A percentile compares a stretch with the other conserved stretches of the same genome.
Conservation (phyloP, 2,888 invertebrate species). For the Aphodius sticticus region DNA sequence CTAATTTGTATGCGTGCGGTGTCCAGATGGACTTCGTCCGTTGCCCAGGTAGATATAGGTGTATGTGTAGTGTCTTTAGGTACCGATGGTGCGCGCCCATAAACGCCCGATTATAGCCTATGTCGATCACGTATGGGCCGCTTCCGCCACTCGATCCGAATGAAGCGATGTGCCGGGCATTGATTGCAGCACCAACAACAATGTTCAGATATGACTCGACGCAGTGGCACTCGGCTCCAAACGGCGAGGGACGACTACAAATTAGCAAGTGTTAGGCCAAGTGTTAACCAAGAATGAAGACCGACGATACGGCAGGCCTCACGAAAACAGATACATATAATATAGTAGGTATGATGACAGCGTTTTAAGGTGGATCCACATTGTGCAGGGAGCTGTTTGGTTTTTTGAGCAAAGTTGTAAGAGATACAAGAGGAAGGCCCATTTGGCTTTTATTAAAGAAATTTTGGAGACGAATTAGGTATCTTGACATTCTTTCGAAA, state of each 20-base stretch:
- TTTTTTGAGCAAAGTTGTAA: too few relatives aligned
- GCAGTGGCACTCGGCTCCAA: conserved; percentile 31
- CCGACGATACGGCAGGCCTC: not conserved
- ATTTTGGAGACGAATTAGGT: too few relatives aligned
- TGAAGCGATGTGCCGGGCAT: conserved; percentile 57
- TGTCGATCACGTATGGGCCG: conserved; percentile 53
- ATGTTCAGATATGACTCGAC: conserved; percentile 41
- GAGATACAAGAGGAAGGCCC: too few relatives aligned
- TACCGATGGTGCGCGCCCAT: conserved; percentile 50
- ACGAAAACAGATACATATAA: not conserved
- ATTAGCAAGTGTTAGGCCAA: conserved; percentile 35
- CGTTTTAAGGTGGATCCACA: not conserved
- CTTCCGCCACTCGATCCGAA: conserved; percentile 55
- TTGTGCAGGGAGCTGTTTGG: not conserved
- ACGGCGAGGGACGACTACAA: conserved; percentile 30
- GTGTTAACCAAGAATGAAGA: not conserved
- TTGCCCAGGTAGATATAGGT: not conserved
- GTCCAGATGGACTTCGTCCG: not conserved
- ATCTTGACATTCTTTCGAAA: too few relatives aligned
- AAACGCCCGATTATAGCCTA: conserved; percentile 45
- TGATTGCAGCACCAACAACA: conserved; percentile 54
- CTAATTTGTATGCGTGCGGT: not conserved
- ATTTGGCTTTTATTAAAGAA: too few relatives aligned
- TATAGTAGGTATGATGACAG: not conserved
- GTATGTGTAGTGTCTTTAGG: not conserved